phyloP scores from a whole-genome alignment of 2,113 vertebrate genomes.

The Guaruba guarouba region DNA sequence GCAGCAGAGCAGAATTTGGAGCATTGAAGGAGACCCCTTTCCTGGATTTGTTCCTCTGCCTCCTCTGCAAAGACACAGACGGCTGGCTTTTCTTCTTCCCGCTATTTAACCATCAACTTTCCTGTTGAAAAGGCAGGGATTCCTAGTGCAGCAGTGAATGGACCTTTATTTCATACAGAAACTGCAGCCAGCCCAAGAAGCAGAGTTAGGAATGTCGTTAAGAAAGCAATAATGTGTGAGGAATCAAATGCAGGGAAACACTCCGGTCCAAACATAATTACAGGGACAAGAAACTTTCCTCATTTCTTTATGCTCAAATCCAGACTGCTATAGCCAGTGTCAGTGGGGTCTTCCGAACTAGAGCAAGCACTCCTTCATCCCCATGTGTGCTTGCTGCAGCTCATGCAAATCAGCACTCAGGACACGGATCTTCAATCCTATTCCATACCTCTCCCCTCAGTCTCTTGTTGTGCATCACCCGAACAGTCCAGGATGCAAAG shows the following conservation, averaged over 20 bases:
- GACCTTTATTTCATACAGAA: slow-evolving; percentile 16
- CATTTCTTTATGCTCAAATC: background rate
- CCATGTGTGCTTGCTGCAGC: fast-evolving
- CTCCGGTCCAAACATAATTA: background rate
- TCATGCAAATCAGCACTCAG: background rate
- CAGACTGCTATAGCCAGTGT: background rate
- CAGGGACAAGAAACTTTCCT: background rate
- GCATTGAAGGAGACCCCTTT: background rate
- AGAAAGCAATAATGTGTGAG: background rate
- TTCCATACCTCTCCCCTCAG: background rate
- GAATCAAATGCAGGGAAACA: background rate
- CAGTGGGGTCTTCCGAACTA: background rate
- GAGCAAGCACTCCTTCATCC: background rate
- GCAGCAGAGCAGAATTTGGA: background rate
- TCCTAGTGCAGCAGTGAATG: background rate
- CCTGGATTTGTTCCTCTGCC: background rate
- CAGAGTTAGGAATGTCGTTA: background rate
- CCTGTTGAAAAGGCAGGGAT: background rate
- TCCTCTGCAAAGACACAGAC: slow-evolving; percentile 10
- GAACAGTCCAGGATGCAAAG: fast-evolving
- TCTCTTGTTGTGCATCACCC: background rate
- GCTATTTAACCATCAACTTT: background rate
- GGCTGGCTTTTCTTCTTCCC: background rate
- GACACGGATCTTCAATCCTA: fast-evolving
- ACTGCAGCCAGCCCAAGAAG: background rate